phyloP scores from a whole-genome alignment of 2,113 vertebrate species.

The Regulus satrapa region DNA sequence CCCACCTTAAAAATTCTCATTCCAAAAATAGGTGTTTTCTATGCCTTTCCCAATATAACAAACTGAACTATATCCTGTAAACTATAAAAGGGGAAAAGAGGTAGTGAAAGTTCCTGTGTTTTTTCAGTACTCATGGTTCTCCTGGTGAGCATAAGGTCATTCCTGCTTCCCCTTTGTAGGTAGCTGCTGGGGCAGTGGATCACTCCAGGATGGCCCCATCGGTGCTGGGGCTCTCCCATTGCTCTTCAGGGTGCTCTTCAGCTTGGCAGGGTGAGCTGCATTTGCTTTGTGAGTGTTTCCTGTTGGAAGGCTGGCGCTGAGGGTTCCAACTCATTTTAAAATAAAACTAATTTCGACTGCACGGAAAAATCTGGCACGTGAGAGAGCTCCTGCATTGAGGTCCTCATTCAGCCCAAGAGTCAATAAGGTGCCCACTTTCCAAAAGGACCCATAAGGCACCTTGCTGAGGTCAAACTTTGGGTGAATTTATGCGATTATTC shows the following conservation, averaged over 20 bases:
- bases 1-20: background rate
- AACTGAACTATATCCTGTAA: background rate
- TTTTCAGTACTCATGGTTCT: background rate
- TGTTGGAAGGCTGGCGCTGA: background rate
- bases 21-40: background rate
- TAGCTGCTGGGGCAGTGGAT: background rate
- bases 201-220: background rate
- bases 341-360: background rate
- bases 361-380: background rate
- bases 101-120: no score
- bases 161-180: background rate
- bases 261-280: fast-evolving
- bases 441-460: background rate
- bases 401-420: background rate
- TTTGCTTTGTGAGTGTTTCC: background rate
- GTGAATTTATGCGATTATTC: background rate
- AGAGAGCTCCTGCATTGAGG: background rate
- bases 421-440: background rate
- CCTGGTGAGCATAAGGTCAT: fast-evolving
- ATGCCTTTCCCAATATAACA: background rate
- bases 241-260: background rate
- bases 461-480: background rate
- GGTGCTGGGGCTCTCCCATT: fast-evolving
- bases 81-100: background rate
- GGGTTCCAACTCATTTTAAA: background rate